These are phyloP conservation scores for Pissodes strobi DNA, from an alignment of 1,140 invertebrate genomes.

Conservation along the genomic window DNA sequence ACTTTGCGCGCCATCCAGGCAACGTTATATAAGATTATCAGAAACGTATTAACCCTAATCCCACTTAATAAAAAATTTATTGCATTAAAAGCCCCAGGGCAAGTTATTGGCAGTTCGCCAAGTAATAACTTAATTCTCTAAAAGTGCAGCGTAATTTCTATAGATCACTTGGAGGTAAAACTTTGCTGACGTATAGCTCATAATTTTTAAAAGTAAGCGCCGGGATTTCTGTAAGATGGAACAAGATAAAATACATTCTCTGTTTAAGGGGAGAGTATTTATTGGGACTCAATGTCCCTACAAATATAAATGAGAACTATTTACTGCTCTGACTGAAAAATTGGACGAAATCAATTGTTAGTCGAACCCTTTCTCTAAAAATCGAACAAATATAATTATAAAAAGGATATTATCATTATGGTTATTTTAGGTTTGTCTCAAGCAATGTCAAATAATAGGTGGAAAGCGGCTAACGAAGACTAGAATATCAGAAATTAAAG, in stretches of 20 bases:
- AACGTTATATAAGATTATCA: no score
- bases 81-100: not conserved
- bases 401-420: no score
- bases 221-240: constrained; percentile 20
- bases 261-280: not conserved
- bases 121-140: constrained; percentile 23
- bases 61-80: not conserved
- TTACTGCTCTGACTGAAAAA: no score
- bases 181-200: constrained; percentile 21
- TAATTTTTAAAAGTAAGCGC: constrained; percentile 22
- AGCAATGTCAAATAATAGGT: no score
- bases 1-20: no score
- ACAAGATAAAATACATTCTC: constrained; percentile 18
- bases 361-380: not conserved
- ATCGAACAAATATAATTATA: constrained; percentile 1
- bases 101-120: constrained; percentile 15
- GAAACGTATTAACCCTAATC: not conserved
- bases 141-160: constrained; percentile 27
- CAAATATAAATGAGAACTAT: no score
- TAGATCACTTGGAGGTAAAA: constrained; percentile 25
- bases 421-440: no score
- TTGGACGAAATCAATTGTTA: no score
- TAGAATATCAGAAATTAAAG: no score
- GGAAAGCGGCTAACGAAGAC: no score
- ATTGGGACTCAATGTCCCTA: not conserved